These are phyloP conservation scores for Dysdera silvatica DNA, from an alignment of 1,140 invertebrate genomes.

Conservation along the genomic window DNA sequence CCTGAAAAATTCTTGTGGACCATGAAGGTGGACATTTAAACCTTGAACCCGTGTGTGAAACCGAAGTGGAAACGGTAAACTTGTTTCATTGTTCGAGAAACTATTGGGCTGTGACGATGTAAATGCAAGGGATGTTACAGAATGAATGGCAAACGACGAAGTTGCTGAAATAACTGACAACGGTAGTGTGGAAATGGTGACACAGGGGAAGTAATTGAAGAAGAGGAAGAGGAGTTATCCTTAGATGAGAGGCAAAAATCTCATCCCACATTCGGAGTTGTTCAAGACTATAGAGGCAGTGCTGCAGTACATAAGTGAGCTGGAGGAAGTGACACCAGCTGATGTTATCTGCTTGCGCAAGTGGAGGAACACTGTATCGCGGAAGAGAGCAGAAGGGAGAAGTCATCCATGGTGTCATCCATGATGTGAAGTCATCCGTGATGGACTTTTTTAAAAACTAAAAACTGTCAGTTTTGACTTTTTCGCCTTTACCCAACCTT, in stretches of 20 bases:
- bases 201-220: not conserved
- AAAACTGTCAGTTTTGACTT: no score
- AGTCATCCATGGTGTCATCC: no score
- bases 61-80: no score
- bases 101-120: not conserved
- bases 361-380: not conserved
- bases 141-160: constrained; percentile 1
- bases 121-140: not conserved
- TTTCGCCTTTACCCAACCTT: no score
- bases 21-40: not conserved
- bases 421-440: not conserved
- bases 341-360: not conserved
- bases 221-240: not conserved
- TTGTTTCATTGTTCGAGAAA: not conserved
- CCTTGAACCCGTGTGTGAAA: no score
- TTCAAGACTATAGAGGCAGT: not conserved
- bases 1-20: no score
- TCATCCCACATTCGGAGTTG: not conserved
- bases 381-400: not conserved
- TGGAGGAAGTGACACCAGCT: not conserved
- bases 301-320: not conserved
- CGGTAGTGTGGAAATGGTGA: not conserved
- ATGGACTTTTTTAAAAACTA: not conserved
- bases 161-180: not conserved
- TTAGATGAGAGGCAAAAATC: constrained; percentile 1